Percentiles rank a stretch among this genome's conserved stretches.
phyloP scores from a whole-genome alignment of 2,888 invertebrate species.

The Pediacus dermestoides region DNA sequence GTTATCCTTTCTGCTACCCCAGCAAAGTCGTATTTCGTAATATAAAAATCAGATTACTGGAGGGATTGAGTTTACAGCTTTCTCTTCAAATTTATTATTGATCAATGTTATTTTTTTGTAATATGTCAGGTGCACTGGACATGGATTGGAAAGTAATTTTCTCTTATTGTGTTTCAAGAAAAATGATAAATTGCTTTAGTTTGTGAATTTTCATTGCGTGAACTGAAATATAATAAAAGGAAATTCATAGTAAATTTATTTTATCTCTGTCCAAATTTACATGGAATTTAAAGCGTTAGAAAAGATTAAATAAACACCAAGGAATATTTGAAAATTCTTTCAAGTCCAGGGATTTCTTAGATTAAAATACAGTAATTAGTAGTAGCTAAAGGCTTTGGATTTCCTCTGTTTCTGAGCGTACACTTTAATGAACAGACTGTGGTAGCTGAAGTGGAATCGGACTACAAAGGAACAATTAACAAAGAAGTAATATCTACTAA shows the following conservation, averaged over 20 bases:
- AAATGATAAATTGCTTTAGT: too few species aligned
- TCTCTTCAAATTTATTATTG: slow-evolving; percentile 25
- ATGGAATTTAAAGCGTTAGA: too few species aligned
- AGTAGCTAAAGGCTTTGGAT: slow-evolving; percentile 38
- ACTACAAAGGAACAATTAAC: slow-evolving; percentile 50
- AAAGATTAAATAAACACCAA: slow-evolving; percentile 6
- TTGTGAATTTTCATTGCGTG: too few species aligned
- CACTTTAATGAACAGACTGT: slow-evolving; percentile 46
- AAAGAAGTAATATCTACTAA: slow-evolving; percentile 47
- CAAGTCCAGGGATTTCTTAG: slow-evolving; percentile 22
- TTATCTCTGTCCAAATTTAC: too few species aligned
- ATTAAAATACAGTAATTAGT: slow-evolving; percentile 44
- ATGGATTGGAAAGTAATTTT: too few species aligned
- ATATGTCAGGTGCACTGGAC: slow-evolving; percentile 9
- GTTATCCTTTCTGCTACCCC: slow-evolving; percentile 29
- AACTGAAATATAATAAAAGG: too few species aligned
- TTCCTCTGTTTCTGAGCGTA: slow-evolving; percentile 33
- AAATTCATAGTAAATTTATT: too few species aligned
- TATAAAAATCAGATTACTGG: slow-evolving; percentile 31
- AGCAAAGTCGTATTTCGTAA: slow-evolving; percentile 27
- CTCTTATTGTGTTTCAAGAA: too few species aligned
- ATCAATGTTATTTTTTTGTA: slow-evolving; percentile 17
- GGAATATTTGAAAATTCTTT: slow-evolving; percentile 4
- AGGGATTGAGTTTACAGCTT: slow-evolving; percentile 24
- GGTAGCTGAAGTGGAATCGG: slow-evolving; percentile 43